These are phyloP conservation scores for Celastrina argiolus DNA, from an alignment of 2,888 invertebrate genomes.

Conservation along the genomic window DNA sequence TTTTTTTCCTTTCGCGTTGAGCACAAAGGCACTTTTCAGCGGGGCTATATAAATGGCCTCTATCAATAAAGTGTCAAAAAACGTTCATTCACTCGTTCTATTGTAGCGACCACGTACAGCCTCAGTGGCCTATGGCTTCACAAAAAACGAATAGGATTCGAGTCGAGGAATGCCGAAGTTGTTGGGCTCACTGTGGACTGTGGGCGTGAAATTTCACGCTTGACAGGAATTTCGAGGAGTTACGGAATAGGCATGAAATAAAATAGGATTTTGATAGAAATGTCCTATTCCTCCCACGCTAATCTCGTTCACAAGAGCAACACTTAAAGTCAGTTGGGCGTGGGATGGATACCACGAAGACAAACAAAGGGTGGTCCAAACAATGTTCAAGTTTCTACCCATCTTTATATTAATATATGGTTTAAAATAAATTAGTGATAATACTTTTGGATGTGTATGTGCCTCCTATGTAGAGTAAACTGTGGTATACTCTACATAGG, in stretches of 20 bases:
- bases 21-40: conserved; percentile 3
- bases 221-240: conserved; percentile 4
- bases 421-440: too few species aligned
- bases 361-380: background rate
- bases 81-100: background rate
- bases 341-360: background rate
- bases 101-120: conserved; percentile 21
- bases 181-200: background rate
- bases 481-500: too few species aligned
- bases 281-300: background rate
- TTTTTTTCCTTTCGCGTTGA: background rate
- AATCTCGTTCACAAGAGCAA: background rate
- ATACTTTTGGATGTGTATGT: too few species aligned
- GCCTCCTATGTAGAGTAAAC: too few species aligned
- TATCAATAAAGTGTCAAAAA: background rate
- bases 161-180: conserved; percentile 22
- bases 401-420: too few species aligned
- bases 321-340: background rate
- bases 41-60: background rate
- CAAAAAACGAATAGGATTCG: conserved; percentile 24
- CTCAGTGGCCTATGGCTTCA: background rate
- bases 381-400: background rate
- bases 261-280: conserved; percentile 2
- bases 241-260: conserved; percentile 9
- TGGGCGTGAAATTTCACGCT: conserved; percentile 18